phyloP scores from a whole-genome alignment of 2,113 vertebrate species.

The Thamnophis sirtalis region DNA sequence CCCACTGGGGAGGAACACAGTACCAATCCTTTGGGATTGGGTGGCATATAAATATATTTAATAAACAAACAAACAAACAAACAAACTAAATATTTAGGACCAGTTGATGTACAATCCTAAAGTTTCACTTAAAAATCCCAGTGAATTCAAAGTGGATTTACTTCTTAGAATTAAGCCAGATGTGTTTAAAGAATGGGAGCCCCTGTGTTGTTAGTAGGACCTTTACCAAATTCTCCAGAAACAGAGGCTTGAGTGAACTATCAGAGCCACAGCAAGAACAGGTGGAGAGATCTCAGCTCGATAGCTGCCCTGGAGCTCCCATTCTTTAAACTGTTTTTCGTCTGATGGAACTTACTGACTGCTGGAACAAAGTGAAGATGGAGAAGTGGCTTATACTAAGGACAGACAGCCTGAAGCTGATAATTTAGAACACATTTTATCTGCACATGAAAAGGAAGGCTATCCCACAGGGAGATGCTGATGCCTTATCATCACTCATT shows the following conservation, averaged over 20 bases:
- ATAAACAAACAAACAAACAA: too few species aligned
- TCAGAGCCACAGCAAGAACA: not conserved
- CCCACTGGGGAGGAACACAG: too few species aligned
- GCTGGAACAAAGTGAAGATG: not conserved
- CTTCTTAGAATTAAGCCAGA: not conserved
- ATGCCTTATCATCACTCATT: conserved; percentile 11
- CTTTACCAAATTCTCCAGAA: not conserved
- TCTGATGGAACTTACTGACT: not conserved
- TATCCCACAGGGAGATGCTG: not conserved
- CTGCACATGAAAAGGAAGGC: not conserved
- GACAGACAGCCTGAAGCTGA: not conserved
- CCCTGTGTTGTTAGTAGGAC: not conserved
- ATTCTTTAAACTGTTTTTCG: not conserved
- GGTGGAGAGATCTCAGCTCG: not conserved
- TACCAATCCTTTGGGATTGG: too few species aligned
- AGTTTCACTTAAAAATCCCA: not conserved
- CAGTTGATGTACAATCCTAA: not conserved
- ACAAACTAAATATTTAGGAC: not conserved
- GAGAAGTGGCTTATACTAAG: not conserved
- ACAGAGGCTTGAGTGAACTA: not conserved
- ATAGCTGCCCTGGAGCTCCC: not conserved
- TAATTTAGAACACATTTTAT: conserved; percentile 20
- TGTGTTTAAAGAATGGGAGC: not conserved
- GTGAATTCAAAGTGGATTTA: not conserved
- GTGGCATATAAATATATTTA: too few species aligned